Evolutionary conservation across 1,140 invertebrate species (phyloP).

Genomic region (Drosophila murphyi): DNA sequence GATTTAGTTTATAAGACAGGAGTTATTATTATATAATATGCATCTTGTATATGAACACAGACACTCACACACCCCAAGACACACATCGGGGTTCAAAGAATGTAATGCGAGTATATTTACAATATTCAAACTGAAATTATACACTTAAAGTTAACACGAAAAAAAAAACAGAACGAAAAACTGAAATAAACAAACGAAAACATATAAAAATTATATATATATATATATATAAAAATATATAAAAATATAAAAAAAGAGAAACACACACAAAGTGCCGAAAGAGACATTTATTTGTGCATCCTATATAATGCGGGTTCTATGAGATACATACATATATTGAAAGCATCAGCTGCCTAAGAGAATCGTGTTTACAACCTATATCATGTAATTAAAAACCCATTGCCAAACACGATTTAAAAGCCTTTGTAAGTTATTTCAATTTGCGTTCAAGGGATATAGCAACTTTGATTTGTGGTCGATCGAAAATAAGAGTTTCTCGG

Average conservation of each 20-base stretch:
- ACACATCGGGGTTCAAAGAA: slow-evolving; percentile 60
- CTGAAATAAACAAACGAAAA: slow-evolving; percentile 22
- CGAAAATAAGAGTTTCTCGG: no score
- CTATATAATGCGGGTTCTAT: slow-evolving; percentile 1
- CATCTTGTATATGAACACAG: slow-evolving; percentile 58
- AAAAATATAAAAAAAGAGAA: background rate
- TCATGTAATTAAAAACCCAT: no score
- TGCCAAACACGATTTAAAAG: background rate
- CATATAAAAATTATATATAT: slow-evolving; percentile 1
- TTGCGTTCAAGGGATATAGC: no score
- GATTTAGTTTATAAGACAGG: slow-evolving; percentile 58
- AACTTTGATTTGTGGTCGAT: no score
- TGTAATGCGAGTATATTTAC: slow-evolving; percentile 55
- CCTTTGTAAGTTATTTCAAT: background rate
- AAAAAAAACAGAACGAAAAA: slow-evolving; percentile 24
- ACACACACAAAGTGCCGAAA: slow-evolving; percentile 45
- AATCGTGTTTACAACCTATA: slow-evolving; percentile 2
- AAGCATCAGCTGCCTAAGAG: slow-evolving; percentile 1
- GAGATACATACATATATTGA: background rate
- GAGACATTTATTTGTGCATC: slow-evolving; percentile 31
- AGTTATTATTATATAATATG: slow-evolving; percentile 79
- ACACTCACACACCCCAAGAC: slow-evolving; percentile 14
- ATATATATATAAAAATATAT: background rate
- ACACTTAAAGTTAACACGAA: slow-evolving; percentile 25
- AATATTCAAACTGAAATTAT: slow-evolving; percentile 64